Percentiles rank a stretch among this genome's conserved stretches.
Evolutionary conservation across 2,888 invertebrate genomes (phyloP).

Genomic region (Diarsia dahlii): DNA sequence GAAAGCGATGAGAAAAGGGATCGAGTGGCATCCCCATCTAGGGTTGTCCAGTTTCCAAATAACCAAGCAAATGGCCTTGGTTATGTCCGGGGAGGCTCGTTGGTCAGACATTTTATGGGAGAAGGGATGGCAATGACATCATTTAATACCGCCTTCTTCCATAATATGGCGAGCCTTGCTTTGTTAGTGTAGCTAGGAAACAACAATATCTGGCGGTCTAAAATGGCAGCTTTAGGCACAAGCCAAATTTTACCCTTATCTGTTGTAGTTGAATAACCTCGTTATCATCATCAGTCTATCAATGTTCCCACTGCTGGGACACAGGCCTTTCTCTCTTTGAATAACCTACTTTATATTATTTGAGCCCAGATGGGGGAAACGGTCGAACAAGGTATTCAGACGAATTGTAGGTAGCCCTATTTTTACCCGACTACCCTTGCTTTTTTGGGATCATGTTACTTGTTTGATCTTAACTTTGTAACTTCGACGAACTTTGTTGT

Average conservation of each 20-base stretch:
- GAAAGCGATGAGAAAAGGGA: background rate
- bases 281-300: no score
- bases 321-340: no score
- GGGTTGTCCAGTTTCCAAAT: constrained; percentile 17
- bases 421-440: background rate
- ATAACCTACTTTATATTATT: background rate
- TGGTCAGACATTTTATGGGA: background rate
- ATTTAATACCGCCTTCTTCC: background rate
- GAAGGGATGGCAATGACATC: background rate
- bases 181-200: background rate
- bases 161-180: background rate
- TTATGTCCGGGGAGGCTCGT: background rate
- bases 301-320: no score
- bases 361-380: background rate
- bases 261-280: background rate
- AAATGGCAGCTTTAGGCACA: background rate
- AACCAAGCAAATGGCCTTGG: background rate
- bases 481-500: background rate
- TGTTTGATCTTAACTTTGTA: background rate
- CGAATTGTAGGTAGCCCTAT: background rate
- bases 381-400: background rate
- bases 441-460: background rate
- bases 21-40: background rate
- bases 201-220: background rate
- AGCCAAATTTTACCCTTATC: no score